Evolutionary conservation across 2,113 vertebrate species (phyloP).

Genomic region (Tachysurus vachellii): DNA sequence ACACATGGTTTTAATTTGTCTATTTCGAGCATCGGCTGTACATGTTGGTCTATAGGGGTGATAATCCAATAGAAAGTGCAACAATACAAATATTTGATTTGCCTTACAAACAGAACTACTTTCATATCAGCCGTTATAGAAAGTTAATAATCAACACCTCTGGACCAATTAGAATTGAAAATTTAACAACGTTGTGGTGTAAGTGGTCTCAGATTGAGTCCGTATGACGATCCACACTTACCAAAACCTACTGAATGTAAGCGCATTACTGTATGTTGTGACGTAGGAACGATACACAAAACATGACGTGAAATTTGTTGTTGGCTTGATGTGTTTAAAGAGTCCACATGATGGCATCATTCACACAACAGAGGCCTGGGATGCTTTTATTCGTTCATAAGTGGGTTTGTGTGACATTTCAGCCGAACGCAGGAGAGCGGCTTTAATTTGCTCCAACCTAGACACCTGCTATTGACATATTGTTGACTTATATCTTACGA

Average conservation of each 20-base stretch:
- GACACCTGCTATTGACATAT: neutral
- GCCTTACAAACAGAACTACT: neutral
- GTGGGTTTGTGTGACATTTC: neutral
- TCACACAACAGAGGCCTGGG: constrained; percentile 55
- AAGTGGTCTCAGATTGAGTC: neutral
- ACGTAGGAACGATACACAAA: neutral
- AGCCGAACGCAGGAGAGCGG: neutral
- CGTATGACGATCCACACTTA: neutral
- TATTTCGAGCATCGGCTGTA: too few species aligned
- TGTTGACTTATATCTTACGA: neutral
- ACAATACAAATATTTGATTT: neutral
- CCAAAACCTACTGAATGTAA: neutral
- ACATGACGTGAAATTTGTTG: neutral
- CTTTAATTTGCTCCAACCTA: neutral
- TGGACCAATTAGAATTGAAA: neutral
- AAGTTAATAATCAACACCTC: neutral
- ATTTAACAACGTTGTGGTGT: too few species aligned
- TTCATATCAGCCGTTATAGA: neutral
- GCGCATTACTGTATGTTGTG: neutral
- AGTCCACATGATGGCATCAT: constrained; percentile 68
- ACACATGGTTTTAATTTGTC: too few species aligned
- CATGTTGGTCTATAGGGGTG: neutral
- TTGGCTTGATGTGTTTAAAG: constrained; percentile 39
- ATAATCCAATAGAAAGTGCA: neutral
- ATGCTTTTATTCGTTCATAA: neutral